These are phyloP conservation scores for Elmis aenea DNA, from an alignment of 2,888 invertebrate species.

Conservation along the genomic window DNA sequence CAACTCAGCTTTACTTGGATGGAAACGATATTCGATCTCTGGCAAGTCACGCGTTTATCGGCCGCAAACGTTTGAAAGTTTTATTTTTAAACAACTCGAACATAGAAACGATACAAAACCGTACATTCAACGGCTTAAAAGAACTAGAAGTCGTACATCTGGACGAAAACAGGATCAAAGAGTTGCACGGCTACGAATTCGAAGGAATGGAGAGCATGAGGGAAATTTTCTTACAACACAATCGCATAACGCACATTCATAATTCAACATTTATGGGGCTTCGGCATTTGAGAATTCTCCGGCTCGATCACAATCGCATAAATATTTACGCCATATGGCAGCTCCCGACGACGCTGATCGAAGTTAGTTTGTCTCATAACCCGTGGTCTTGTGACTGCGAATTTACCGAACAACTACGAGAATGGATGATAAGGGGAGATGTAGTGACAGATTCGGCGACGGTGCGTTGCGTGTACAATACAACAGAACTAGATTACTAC, in stretches of 20 bases:
- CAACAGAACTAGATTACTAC: slow-evolving; percentile 54
- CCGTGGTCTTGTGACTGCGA: slow-evolving; percentile 83
- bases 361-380: slow-evolving; percentile 65
- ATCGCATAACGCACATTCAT: slow-evolving; percentile 63
- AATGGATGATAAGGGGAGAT: slow-evolving; percentile 67
- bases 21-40: slow-evolving; percentile 74
- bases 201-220: slow-evolving; percentile 68
- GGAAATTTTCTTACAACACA: slow-evolving; percentile 70
- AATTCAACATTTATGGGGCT: slow-evolving; percentile 68
- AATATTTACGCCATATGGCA: slow-evolving; percentile 68
- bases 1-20: slow-evolving; percentile 81
- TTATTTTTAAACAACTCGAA: slow-evolving; percentile 74
- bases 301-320: slow-evolving; percentile 68
- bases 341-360: slow-evolving; percentile 58
- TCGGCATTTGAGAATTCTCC: slow-evolving; percentile 59
- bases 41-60: slow-evolving; percentile 80
- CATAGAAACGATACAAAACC: slow-evolving; percentile 72
- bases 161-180: slow-evolving; percentile 66
- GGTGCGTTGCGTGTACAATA: slow-evolving; percentile 66
- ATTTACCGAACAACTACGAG: slow-evolving; percentile 67
- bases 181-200: slow-evolving; percentile 74
- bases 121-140: slow-evolving; percentile 79
- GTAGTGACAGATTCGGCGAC: slow-evolving; percentile 60
- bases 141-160: slow-evolving; percentile 71
- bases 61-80: slow-evolving; percentile 70